Evolutionary conservation across 92 coral and sea anemone genomes (phyloP), one percentile per base, ranked within the genome.

Genomic region (Meandrina meandrites): DNA sequence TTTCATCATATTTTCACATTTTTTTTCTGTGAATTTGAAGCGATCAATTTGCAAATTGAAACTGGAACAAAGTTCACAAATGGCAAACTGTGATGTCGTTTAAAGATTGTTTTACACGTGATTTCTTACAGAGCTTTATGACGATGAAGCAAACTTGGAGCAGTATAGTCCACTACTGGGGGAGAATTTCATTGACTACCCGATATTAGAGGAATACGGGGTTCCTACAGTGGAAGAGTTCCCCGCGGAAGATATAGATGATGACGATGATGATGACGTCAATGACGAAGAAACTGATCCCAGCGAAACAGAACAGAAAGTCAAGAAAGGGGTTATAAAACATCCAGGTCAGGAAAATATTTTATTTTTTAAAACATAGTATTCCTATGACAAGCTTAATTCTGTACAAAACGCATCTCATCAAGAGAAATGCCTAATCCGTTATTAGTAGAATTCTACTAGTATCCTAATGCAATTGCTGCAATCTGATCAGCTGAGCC

Each of bases 131-230:
- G 89, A 50, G 58, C 37, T 79, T 28, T 86, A 48, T 67, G 85
- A 71, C 13, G 89, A 68, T 56, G 79, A 50, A 32, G 83, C 69
- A n/a, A 67, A 16, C 42, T 35, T 62, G 4, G 86, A 79, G 84
- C 89, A 67, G 85, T 86, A 48, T 34, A 67, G 72, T 35, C 79
- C 89, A 50, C 30, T 86, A 16, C 58, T 86, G 56, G 89, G 86
- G 51, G 89, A 79, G 31, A 58, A 86, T 56, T 51, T 86, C 11
- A 51, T 86, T 3, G 79, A 50, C 32, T 86, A 86, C 19, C 89
- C 89, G 42, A 53, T 86, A 34, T 54, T 86, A 40, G 95, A 92
- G 37, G 95, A 92, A 48, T 84, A 90, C 47, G 89, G 86, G 64
- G 30, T 91, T 40, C 94, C 95, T 22, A 87, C 88, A 0, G 81